Conservation (phyloP, 2,888 invertebrate species). For the Fragum whitleyi region DNA sequence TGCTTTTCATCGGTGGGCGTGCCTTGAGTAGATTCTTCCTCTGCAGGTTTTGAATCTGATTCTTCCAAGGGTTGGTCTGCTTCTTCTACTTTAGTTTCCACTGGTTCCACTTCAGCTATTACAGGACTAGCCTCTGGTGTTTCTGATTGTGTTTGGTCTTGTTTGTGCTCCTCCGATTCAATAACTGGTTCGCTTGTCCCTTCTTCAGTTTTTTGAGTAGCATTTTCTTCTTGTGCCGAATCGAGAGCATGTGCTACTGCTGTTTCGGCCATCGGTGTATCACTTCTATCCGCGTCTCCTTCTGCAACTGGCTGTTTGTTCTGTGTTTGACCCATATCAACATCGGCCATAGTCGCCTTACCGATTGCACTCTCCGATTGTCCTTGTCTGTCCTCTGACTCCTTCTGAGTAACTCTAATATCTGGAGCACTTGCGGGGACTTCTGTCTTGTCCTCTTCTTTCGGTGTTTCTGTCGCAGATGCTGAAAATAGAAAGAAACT, state of each 20-base stretch:
- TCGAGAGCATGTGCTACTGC: conserved; percentile 46
- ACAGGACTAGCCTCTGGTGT: background rate
- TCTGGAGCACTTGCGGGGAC: conserved; percentile 34
- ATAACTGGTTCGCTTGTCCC: background rate
- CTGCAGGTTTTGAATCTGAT: background rate
- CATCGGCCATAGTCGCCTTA: conserved; percentile 25
- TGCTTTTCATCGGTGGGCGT: background rate
- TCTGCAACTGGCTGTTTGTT: conserved; percentile 29
- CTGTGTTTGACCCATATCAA: conserved; percentile 39
- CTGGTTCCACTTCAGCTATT: background rate
- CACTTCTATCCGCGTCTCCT: conserved; percentile 33
- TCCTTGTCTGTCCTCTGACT: conserved; percentile 29
- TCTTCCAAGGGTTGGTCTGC: conserved; percentile 10
- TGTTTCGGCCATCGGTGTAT: conserved; percentile 36
- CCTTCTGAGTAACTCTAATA: conserved; percentile 27
- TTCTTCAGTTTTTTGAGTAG: background rate
- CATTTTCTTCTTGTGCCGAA: conserved; percentile 5
- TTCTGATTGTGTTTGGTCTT: conserved; percentile 5
- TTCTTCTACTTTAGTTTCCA: conserved; percentile 13
- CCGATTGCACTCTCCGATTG: conserved; percentile 48
- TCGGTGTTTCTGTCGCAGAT: conserved; percentile 23
- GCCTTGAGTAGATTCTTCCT: conserved; percentile 1
- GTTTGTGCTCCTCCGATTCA: background rate
- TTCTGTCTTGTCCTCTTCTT: conserved; percentile 32
- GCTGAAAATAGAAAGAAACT: conserved; percentile 23